These are phyloP conservation scores for Cyrtorhinus lividipennis DNA, from an alignment of 1,140 invertebrate genomes.

Conservation along the genomic window DNA sequence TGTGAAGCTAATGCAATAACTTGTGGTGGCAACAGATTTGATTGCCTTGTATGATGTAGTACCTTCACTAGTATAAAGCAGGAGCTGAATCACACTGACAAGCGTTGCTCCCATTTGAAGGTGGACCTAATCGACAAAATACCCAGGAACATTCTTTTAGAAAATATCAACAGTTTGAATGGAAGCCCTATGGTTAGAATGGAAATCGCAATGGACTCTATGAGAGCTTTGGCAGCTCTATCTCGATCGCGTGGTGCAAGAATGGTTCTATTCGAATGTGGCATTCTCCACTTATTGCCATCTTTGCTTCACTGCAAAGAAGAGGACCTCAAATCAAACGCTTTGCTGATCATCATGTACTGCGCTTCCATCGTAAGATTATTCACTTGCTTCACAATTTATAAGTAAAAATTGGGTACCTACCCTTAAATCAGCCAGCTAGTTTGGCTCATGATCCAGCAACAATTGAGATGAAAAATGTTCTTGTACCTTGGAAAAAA, in stretches of 20 bases:
- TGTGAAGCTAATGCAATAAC: no score
- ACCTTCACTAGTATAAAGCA: no score
- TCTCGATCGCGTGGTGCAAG: neutral
- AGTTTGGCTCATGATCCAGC: no score
- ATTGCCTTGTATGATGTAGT: no score
- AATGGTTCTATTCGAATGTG: constrained; percentile 5
- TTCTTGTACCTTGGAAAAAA: no score
- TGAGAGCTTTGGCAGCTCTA: neutral
- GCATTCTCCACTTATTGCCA: constrained; percentile 2
- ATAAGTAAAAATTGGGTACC: no score
- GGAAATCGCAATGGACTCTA: constrained; percentile 2
- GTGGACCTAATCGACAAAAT: neutral
- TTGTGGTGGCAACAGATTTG: no score
- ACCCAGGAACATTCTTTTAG: neutral
- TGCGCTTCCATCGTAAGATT: constrained; percentile 7
- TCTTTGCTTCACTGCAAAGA: neutral
- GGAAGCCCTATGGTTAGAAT: neutral
- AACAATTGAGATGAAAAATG: no score
- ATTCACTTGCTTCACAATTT: no score
- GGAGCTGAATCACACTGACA: no score
- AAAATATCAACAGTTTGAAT: neutral
- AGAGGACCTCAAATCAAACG: neutral
- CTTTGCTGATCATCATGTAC: constrained; percentile 2
- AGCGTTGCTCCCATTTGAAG: no score
- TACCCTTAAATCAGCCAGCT: no score